Conservation (phyloP, 2,113 vertebrate genomes). For the Brevimyrus niger region DNA sequence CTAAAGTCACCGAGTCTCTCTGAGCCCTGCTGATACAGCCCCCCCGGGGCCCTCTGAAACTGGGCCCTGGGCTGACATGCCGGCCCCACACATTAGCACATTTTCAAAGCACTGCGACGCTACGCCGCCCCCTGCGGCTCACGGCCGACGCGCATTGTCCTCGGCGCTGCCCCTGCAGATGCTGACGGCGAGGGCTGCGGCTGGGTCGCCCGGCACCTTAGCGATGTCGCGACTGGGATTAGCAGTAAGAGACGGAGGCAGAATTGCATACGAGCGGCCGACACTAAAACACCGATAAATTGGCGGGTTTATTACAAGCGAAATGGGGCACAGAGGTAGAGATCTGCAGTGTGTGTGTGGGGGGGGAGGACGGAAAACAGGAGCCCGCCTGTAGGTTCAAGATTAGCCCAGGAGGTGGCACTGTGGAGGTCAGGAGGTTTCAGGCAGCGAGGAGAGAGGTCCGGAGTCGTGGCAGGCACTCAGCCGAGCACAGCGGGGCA, state of each 20-base stretch:
- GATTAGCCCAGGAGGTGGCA: slow-evolving; percentile 27
- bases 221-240: not conserved
- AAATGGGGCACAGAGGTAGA: slow-evolving; percentile 17
- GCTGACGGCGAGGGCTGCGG: not conserved
- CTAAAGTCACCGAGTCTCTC: not conserved
- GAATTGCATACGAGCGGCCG: slow-evolving; percentile 11
- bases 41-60: not conserved
- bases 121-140: not conserved
- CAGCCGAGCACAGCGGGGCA: not conserved
- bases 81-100: not conserved
- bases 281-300: not conserved
- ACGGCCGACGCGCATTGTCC: not conserved
- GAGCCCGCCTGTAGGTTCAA: not conserved
- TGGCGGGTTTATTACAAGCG: not conserved
- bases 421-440: slow-evolving; percentile 19
- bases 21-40: not conserved
- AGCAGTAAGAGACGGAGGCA: not conserved
- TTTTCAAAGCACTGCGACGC: not conserved
- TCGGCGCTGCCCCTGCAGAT: not conserved
- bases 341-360: not conserved
- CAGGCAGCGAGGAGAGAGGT: not conserved
- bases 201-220: not conserved
- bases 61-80: not conserved
- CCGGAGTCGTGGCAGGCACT: not conserved
- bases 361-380: not conserved